Conservation (phyloP, 2,888 invertebrate genomes). For the Agrilus biguttatus region DNA sequence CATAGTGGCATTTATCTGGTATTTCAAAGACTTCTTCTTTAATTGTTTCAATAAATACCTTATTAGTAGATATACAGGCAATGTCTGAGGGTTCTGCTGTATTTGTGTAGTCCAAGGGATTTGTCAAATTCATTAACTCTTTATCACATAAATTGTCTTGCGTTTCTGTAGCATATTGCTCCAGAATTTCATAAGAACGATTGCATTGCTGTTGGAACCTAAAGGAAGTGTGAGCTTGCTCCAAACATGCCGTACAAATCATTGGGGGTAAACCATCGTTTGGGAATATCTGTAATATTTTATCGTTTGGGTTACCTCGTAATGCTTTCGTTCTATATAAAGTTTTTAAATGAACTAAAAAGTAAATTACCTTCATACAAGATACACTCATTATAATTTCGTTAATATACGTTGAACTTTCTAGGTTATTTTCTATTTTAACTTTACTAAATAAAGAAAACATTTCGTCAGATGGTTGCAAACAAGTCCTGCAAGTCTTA, state of each 20-base stretch:
- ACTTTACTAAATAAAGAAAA: conserved; percentile 17
- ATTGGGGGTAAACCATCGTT: conserved; percentile 17
- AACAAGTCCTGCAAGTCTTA: conserved; percentile 18
- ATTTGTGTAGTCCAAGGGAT: background rate
- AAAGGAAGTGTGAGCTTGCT: conserved; percentile 14
- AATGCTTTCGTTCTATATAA: background rate
- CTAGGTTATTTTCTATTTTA: conserved; percentile 13
- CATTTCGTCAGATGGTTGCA: conserved; percentile 17
- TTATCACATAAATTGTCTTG: conserved; percentile 2
- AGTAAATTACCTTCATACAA: conserved; percentile 13
- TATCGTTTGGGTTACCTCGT: background rate
- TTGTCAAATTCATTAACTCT: background rate
- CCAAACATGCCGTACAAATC: conserved; percentile 17
- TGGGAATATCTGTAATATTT: conserved; percentile 12
- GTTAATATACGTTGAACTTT: conserved; percentile 13
- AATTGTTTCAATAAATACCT: background rate
- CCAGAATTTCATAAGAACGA: conserved; percentile 16
- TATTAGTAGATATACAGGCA: too few relatives aligned
- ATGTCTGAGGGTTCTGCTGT: background rate
- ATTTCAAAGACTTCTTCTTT: conserved; percentile 3
- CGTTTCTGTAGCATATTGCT: conserved; percentile 12
- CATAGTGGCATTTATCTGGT: conserved; percentile 1
- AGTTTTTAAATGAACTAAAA: background rate
- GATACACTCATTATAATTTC: conserved; percentile 18
- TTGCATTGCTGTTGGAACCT: conserved; percentile 19